Percentiles rank a stretch among this genome's conserved stretches.
Evolutionary conservation across 2,888 invertebrate genomes (phyloP).

Genomic region (Vannuccia rotundouncinata): DNA sequence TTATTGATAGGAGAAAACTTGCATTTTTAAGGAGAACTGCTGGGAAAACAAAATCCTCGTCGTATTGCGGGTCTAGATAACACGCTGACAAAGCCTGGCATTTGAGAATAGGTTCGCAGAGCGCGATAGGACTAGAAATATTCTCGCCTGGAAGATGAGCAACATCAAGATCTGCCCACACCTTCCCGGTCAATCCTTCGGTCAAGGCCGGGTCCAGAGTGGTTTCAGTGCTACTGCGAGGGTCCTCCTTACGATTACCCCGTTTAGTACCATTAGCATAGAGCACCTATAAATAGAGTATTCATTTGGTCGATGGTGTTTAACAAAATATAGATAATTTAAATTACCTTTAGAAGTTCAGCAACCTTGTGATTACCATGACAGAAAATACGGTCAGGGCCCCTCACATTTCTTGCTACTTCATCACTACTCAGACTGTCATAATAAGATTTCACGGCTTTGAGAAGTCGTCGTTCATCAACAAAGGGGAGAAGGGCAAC

Average conservation of each 20-base stretch:
- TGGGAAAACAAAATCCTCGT: constrained; percentile 69
- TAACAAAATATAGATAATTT: not conserved
- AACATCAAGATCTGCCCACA: constrained; percentile 65
- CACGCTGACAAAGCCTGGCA: constrained; percentile 33
- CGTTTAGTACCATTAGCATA: not conserved
- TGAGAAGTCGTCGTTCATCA: constrained; percentile 75
- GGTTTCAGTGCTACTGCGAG: not conserved
- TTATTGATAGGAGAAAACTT: constrained; percentile 36
- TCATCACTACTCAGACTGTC: constrained; percentile 67
- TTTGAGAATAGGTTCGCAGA: constrained; percentile 10
- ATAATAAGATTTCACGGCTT: constrained; percentile 76
- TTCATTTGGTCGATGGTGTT: not conserved
- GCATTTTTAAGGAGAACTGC: constrained; percentile 63
- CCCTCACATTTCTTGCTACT: constrained; percentile 68
- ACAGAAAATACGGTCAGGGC: constrained; percentile 83
- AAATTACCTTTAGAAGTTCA: constrained; percentile 47
- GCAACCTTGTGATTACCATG: constrained; percentile 67
- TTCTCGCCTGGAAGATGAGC: constrained; percentile 58
- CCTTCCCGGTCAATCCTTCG: constrained; percentile 76
- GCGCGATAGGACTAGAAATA: constrained; percentile 44
- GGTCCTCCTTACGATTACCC: not conserved
- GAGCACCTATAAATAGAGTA: not conserved
- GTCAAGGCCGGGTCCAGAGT: constrained; percentile 59
- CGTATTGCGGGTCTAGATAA: constrained; percentile 73
- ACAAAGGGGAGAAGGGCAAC: constrained; percentile 96